A percentile compares a stretch with the other conserved stretches of the same genome.
Conservation (phyloP, 2,113 vertebrate species). For the Eudyptes chrysolophus region DNA sequence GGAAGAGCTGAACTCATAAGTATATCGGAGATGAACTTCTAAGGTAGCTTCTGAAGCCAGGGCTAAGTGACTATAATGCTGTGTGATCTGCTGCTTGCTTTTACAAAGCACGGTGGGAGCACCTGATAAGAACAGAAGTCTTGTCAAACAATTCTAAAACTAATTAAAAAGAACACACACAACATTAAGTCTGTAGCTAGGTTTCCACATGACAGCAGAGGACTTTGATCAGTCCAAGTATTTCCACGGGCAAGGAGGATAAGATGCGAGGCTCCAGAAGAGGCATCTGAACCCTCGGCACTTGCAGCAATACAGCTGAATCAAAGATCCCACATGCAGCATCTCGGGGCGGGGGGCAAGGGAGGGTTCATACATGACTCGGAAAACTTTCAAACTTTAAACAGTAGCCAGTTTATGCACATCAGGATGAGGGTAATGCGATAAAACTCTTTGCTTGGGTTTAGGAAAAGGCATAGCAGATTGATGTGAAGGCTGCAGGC, state of each 20-base stretch:
- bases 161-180: slow-evolving; percentile 19
- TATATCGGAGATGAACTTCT: background rate
- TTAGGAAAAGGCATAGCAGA: background rate
- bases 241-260: background rate
- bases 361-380: background rate
- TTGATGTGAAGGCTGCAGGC: background rate
- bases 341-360: background rate
- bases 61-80: background rate
- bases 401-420: background rate
- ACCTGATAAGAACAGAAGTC: background rate
- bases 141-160: background rate
- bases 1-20: background rate
- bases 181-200: background rate
- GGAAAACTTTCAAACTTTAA: background rate
- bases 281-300: background rate
- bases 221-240: slow-evolving; percentile 21
- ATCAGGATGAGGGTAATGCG: background rate
- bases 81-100: background rate
- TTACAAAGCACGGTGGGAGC: background rate
- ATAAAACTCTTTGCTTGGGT: background rate
- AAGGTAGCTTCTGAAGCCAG: background rate
- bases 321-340: background rate
- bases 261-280: background rate
- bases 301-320: background rate
- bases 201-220: background rate